Conservation (phyloP, 2,113 vertebrate species). For the Plecotus auritus region DNA sequence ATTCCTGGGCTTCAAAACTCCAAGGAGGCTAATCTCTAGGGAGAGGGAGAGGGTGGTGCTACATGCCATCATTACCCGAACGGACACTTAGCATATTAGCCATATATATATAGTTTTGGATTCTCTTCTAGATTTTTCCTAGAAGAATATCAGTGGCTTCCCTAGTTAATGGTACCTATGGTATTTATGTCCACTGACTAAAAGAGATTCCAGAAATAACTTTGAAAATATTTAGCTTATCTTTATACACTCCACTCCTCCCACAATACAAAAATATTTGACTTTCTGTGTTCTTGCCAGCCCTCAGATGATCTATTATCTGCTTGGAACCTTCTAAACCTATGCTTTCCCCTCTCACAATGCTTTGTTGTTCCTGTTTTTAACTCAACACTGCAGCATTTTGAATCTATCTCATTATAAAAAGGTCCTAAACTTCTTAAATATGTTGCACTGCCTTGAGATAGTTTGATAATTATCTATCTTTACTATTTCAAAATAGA, state of each 20-base stretch:
- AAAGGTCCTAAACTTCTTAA: neutral
- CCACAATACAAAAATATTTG: neutral
- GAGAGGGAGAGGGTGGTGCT: no score
- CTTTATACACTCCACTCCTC: neutral
- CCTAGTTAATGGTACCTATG: neutral
- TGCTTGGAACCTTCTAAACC: neutral
- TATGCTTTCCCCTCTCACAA: neutral
- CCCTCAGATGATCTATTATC: neutral
- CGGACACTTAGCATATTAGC: no score
- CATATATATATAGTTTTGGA: no score
- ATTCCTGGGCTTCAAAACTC: no score
- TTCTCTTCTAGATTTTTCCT: neutral
- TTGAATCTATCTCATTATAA: neutral
- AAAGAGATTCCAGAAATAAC: neutral
- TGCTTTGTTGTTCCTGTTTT: neutral
- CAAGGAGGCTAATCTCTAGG: no score
- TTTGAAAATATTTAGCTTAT: neutral
- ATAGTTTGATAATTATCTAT: neutral
- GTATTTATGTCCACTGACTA: neutral
- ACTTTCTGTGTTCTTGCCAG: neutral
- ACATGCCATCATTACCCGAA: no score
- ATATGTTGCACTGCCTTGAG: neutral
- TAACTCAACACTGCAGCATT: neutral
- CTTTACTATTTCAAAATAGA: neutral
- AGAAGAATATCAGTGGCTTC: neutral